These are phyloP conservation scores for Zaprionus lineosus DNA, from an alignment of 2,888 invertebrate genomes.

Conservation along the genomic window DNA sequence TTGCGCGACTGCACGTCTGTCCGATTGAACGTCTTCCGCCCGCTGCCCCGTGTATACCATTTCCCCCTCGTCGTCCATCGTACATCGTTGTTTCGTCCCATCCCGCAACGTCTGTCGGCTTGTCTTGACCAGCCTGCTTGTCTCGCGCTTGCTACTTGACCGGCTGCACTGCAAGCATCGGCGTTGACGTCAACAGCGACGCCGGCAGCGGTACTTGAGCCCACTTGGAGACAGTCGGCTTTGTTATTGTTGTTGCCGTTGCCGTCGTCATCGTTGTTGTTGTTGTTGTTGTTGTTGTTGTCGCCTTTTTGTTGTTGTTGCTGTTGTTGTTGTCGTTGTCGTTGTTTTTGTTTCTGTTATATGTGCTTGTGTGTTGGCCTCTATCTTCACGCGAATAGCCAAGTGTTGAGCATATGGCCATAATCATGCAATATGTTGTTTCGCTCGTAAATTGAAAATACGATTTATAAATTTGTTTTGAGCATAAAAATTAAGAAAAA, in stretches of 20 bases:
- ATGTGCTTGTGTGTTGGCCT: conserved; percentile 21
- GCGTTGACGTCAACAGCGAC: conserved; percentile 16
- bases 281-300: conserved; percentile 17
- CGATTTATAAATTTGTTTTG: too few relatives aligned
- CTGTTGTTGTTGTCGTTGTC: neutral
- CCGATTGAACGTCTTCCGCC: conserved; percentile 12
- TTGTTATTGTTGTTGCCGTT: neutral
- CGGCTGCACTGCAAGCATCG: conserved; percentile 44
- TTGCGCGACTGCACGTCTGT: conserved; percentile 34
- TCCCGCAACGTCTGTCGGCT: conserved; percentile 24
- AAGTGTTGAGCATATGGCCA: conserved; percentile 29
- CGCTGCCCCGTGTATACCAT: neutral
- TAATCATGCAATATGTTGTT: conserved; percentile 7
- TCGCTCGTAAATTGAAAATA: too few relatives aligned
- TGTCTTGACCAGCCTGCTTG: conserved; percentile 61
- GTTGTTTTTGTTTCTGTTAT: conserved; percentile 8
- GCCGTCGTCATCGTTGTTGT: neutral
- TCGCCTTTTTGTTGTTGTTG: neutral
- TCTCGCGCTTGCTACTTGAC: conserved; percentile 53
- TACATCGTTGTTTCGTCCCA: conserved; percentile 19
- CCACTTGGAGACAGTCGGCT: conserved; percentile 61
- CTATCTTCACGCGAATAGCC: conserved; percentile 8
- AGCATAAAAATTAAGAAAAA: too few relatives aligned
- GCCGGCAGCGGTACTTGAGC: conserved; percentile 52
- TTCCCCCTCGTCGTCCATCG: conserved; percentile 5